phyloP scores from a whole-genome alignment of 2,888 invertebrate species.

The Leptarthrus brevirostris region DNA sequence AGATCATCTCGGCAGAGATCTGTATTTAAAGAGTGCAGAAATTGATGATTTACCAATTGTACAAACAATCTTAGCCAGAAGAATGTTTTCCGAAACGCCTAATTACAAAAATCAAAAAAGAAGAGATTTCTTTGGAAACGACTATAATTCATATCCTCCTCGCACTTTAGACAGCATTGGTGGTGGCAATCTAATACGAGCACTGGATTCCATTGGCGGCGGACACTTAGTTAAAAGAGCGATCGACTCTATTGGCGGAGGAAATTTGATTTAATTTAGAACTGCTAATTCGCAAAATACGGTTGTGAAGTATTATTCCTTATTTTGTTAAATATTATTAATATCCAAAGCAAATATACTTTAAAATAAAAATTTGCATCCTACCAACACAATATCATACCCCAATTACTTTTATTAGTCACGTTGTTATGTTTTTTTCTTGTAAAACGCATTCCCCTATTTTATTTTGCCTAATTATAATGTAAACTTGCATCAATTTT shows the following conservation, averaged over 20 bases:
- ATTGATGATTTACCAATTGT: background rate
- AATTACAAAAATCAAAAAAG: background rate
- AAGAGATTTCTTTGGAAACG: constrained; percentile 3
- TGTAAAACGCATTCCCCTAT: no score
- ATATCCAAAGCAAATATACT: background rate
- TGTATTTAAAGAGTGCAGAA: background rate
- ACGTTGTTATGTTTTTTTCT: no score
- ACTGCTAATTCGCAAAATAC: background rate
- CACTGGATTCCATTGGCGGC: constrained; percentile 55
- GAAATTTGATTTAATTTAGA: background rate
- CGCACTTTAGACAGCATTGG: constrained; percentile 52
- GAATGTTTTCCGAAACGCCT: background rate
- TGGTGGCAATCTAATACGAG: constrained; percentile 51
- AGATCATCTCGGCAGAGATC: background rate
- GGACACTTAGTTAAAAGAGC: constrained; percentile 54
- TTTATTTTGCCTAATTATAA: no score
- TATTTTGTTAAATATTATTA: constrained; percentile 3
- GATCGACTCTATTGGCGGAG: constrained; percentile 16
- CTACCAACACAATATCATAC: no score
- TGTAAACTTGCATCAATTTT: no score
- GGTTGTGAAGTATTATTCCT: constrained; percentile 31
- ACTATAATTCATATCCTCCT: background rate
- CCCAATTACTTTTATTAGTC: no score
- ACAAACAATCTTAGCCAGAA: background rate
- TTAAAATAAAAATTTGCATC: background rate